Base-by-base conservation (phyloP, 2,113 vertebrate species). In the Spheniscus mendiculus region DNA sequence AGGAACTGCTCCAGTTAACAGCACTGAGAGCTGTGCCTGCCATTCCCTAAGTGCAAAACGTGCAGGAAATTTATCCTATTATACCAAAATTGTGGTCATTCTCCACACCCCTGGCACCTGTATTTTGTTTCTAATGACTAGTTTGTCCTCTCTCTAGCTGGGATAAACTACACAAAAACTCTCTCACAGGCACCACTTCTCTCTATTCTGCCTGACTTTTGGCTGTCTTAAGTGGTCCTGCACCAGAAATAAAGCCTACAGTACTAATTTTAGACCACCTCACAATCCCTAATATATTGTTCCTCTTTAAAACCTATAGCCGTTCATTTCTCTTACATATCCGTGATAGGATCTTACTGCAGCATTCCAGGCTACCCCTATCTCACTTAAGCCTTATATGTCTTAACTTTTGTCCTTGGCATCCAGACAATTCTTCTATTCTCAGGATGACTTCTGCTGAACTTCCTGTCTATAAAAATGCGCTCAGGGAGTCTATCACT, bases 401-500 rank as follows among this genome's bases (percentile, higher is more conserved):
- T 97, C 96, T 98, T 97, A 97, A 98, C 97, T 97, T 98, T 98
- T 98, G 97, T 97, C 98, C 98, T 98, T 98, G 98, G 98, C 98
- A 97, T 97, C 88, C 94, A 97, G 97, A 98, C 98, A 98, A 97
- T 83, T 96, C 89, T 94, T 95, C 76, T 97, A 97, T 95, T 98
- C 98, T 98, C 98, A 97, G 97, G 98, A 98, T 97, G 98, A 90
- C 98, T 95, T 97, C 98, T 90, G 91, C 97, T 95, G 94, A 98
- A 97, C 98, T 98, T 98, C 98, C 98, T 98, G 98, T 98, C 98
- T 98, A 91, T 98, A 97, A 97, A 98, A 97, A 96, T 95, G 97
- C 34, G 84, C 97, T 97, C 93, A 56, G 98, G 98, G 98, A 98
- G 97, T 93, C 96, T 98, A 97, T 97, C 92, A 88, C 87, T 98